These are phyloP conservation scores for Standfussiana lucernea DNA, from an alignment of 2,888 invertebrate genomes.

Conservation along the genomic window DNA sequence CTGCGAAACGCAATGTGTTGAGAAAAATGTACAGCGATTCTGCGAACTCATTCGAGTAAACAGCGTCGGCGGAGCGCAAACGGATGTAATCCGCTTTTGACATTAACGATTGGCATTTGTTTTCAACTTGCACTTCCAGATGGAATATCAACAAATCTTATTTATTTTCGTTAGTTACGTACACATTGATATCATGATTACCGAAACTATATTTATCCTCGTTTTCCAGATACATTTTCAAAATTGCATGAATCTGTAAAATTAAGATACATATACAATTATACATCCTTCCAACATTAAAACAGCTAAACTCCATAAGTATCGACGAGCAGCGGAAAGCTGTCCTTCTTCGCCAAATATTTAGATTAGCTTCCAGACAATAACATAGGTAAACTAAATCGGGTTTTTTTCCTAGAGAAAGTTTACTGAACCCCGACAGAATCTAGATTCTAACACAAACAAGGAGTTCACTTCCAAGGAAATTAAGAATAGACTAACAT, in stretches of 20 bases:
- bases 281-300: background rate
- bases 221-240: background rate
- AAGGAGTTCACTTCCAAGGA: constrained; percentile 28
- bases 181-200: constrained; percentile 2
- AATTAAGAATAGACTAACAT: constrained; percentile 31
- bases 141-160: constrained; percentile 1
- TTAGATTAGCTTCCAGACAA: constrained; percentile 23
- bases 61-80: constrained; percentile 23
- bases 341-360: constrained; percentile 24
- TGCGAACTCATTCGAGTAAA: constrained; percentile 47
- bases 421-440: constrained; percentile 41
- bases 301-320: background rate
- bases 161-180: background rate
- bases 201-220: background rate
- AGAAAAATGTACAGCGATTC: constrained; percentile 47
- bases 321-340: background rate
- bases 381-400: constrained; percentile 26
- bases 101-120: constrained; percentile 18
- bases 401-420: constrained; percentile 23
- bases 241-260: background rate
- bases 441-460: constrained; percentile 43
- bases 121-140: constrained; percentile 10
- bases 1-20: constrained; percentile 35
- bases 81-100: constrained; percentile 20
- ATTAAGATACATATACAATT: background rate